Conservation (phyloP, 2,113 vertebrate species). For the Cyanocitta stelleri region DNA sequence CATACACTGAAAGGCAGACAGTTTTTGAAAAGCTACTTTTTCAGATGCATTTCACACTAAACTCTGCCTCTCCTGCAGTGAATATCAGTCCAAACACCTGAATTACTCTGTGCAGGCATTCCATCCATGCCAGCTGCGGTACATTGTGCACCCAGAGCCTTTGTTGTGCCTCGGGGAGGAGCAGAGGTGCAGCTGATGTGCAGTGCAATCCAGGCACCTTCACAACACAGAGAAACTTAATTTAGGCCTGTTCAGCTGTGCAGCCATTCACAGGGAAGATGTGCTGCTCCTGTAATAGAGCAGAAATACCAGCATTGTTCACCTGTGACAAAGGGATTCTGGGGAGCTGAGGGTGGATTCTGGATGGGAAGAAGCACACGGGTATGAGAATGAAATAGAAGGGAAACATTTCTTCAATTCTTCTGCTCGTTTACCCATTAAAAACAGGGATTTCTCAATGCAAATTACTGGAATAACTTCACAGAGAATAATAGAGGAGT, state of each 20-base stretch:
- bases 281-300: not conserved
- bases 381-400: not conserved
- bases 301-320: not conserved
- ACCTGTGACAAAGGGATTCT: not conserved
- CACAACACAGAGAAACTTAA: not conserved
- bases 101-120: not conserved
- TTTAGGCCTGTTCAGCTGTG: not conserved
- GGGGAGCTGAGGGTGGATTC: not conserved
- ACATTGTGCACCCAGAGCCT: not conserved
- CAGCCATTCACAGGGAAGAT: not conserved
- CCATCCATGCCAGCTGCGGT: not conserved
- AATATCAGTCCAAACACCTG: not conserved
- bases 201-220: not conserved
- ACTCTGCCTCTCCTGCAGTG: not conserved
- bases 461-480: not conserved
- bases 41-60: not conserved
- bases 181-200: not conserved
- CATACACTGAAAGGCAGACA: not conserved
- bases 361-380: not conserved
- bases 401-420: not conserved
- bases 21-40: not conserved
- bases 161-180: not conserved
- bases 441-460: not conserved
- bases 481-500: not conserved
- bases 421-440: not conserved